These are phyloP conservation scores for Hoplias malabaricus DNA, from an alignment of 2,113 vertebrate species.

Conservation along the genomic window DNA sequence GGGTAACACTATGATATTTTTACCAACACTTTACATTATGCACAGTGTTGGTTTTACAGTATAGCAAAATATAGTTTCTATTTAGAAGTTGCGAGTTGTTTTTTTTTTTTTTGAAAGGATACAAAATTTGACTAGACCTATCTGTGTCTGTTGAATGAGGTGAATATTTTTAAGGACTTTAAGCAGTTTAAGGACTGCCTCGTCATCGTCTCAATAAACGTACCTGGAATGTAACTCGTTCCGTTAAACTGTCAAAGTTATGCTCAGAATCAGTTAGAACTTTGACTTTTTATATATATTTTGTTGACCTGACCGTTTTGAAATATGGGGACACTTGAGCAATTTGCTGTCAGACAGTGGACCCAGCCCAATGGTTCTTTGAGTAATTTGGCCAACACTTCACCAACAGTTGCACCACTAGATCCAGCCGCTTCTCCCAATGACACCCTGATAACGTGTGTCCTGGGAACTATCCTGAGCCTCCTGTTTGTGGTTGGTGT, in stretches of 20 bases:
- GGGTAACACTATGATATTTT: too few species aligned
- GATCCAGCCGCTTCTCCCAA: slow-evolving; percentile 22
- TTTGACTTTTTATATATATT: background rate
- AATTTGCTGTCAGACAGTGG: slow-evolving; percentile 17
- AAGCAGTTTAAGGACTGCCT: too few species aligned
- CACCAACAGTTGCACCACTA: slow-evolving; percentile 23
- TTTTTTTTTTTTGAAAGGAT: background rate
- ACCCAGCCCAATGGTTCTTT: slow-evolving; percentile 34
- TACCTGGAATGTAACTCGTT: background rate
- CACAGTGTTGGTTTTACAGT: background rate
- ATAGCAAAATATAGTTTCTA: too few species aligned
- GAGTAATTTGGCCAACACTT: slow-evolving; percentile 28
- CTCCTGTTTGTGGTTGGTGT: slow-evolving; percentile 55
- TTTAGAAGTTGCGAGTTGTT: too few species aligned
- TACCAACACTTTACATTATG: background rate
- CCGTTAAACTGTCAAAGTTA: background rate
- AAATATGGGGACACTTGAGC: slow-evolving; percentile 41
- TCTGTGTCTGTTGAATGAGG: background rate
- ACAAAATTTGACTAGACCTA: background rate
- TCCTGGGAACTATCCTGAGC: slow-evolving; percentile 53
- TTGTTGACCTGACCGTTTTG: background rate
- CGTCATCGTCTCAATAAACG: background rate
- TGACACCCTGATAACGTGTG: slow-evolving; percentile 45
- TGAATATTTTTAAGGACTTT: background rate
- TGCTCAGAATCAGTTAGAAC: background rate